Evolutionary conservation across 2,888 invertebrate genomes (phyloP).

Genomic region (Anorthoa munda): DNA sequence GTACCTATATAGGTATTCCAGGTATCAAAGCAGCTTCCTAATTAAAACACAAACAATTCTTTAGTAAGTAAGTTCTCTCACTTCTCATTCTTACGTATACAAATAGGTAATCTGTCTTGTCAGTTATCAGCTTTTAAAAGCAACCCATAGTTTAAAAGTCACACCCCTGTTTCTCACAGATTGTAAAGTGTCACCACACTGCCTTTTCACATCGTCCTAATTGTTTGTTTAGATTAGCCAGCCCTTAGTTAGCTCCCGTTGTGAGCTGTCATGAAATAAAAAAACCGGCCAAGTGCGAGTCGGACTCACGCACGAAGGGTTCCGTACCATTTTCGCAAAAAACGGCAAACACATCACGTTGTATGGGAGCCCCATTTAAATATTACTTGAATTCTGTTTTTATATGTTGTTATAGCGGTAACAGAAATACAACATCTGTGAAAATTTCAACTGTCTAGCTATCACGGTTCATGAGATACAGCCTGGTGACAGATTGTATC

Average conservation of each 20-base stretch:
- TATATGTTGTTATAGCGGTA: too few species aligned
- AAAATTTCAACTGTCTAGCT: too few species aligned
- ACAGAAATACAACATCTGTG: too few species aligned
- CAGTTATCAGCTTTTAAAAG: slow-evolving; percentile 28
- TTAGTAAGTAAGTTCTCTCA: neutral
- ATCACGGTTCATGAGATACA: too few species aligned
- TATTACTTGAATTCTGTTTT: too few species aligned
- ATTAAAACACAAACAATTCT: neutral
- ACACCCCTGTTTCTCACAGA: slow-evolving; percentile 57
- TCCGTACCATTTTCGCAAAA: too few species aligned
- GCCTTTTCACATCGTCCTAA: slow-evolving; percentile 39
- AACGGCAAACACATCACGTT: too few species aligned
- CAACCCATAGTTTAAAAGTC: slow-evolving; percentile 22
- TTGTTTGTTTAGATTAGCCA: slow-evolving; percentile 58
- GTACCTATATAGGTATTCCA: neutral
- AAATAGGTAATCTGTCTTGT: neutral
- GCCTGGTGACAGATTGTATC: too few species aligned
- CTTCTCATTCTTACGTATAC: neutral
- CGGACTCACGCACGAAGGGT: too few species aligned
- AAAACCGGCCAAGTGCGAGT: too few species aligned
- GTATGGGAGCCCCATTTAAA: too few species aligned
- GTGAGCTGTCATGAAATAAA: slow-evolving; percentile 50
- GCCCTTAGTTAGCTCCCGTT: slow-evolving; percentile 12
- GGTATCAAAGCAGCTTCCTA: neutral
- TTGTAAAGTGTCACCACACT: slow-evolving; percentile 56